Conservation (phyloP, 2,113 vertebrate species). For the Synodontis membranacea region DNA sequence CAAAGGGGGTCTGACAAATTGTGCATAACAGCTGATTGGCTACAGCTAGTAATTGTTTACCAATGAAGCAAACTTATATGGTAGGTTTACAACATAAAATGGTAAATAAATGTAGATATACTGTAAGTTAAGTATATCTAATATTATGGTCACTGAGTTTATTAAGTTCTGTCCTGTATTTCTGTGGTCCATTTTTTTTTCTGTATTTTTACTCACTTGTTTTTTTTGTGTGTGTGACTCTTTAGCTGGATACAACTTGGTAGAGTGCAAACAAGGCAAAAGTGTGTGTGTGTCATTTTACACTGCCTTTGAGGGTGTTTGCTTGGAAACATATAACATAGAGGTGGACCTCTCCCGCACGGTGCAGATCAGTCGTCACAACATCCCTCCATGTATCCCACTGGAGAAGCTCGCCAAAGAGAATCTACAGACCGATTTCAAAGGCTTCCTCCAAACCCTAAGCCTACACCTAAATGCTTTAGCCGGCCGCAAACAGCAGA, state of each 20-base stretch:
- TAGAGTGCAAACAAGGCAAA: slow-evolving; percentile 61
- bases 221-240: background rate
- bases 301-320: slow-evolving; percentile 66
- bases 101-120: background rate
- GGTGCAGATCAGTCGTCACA: slow-evolving; percentile 68
- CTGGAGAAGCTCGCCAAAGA: slow-evolving; percentile 60
- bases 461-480: slow-evolving; percentile 70
- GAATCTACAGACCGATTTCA: slow-evolving; percentile 61
- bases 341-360: slow-evolving; percentile 64
- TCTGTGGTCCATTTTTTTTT: background rate
- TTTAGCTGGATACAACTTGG: slow-evolving; percentile 68
- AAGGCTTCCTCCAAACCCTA: slow-evolving; percentile 65
- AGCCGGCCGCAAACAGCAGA: slow-evolving; percentile 68
- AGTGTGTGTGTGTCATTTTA: slow-evolving; percentile 66
- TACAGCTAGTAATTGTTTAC: background rate
- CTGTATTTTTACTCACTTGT: background rate
- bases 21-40: background rate
- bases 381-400: slow-evolving; percentile 73
- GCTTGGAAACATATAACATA: slow-evolving; percentile 71
- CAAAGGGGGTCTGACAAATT: background rate
- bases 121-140: background rate
- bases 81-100: background rate
- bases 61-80: too few species aligned
- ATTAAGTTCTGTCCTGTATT: background rate
- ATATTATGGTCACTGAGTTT: too few species aligned